phyloP scores from a whole-genome alignment of 92 coral and sea anemone genomes.

The Pocillopora grandis region DNA sequence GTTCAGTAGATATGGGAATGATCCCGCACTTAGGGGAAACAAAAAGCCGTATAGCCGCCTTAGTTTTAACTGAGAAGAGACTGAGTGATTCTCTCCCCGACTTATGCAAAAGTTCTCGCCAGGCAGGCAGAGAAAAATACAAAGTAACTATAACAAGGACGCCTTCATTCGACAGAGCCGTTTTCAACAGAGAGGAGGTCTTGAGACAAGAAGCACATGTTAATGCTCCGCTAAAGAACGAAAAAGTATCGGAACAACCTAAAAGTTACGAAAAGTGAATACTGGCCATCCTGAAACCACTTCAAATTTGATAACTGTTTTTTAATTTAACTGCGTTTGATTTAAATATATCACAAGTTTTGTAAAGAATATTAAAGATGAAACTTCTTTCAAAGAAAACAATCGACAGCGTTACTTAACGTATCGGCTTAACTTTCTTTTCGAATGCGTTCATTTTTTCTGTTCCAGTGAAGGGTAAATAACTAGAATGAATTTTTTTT shows the following conservation, averaged over 20 bases:
- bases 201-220: background rate
- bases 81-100: constrained; percentile 24
- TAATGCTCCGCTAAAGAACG: constrained; percentile 1
- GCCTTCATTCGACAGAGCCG: background rate
- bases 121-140: background rate
- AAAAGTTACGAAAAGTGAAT: background rate
- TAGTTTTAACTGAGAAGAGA: background rate
- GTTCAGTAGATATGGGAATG: background rate
- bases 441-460: too few relatives aligned
- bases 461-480: too few relatives aligned
- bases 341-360: too few relatives aligned
- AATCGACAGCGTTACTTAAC: too few relatives aligned
- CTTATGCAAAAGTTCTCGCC: background rate
- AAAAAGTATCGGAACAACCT: constrained; percentile 10
- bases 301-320: too few relatives aligned
- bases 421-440: too few relatives aligned
- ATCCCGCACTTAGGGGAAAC: background rate
- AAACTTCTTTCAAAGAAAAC: too few relatives aligned
- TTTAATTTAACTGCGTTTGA: too few relatives aligned
- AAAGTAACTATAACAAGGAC: background rate
- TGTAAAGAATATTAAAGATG: too few relatives aligned
- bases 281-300: too few relatives aligned
- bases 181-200: background rate
- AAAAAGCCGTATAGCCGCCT: constrained; percentile 11
- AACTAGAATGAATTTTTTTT: too few relatives aligned